A percentile compares a stretch with the other conserved stretches of the same genome.
These are phyloP conservation scores for Amblyraja radiata DNA, from an alignment of 2,797 vertebrate species.

Conservation along the genomic window DNA sequence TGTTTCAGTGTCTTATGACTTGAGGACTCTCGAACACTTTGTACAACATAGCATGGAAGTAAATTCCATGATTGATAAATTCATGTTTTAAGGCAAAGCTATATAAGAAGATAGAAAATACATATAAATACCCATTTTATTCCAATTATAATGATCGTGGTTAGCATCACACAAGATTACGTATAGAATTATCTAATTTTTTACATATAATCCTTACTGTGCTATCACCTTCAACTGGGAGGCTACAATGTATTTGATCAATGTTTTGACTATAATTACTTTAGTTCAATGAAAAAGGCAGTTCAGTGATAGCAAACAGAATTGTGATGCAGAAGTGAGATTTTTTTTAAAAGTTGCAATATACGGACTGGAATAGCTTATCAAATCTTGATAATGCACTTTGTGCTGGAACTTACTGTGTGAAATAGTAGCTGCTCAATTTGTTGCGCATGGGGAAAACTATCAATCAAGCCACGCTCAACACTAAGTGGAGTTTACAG, in stretches of 20 bases:
- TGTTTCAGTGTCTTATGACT: too few relatives aligned
- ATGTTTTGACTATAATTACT: background rate
- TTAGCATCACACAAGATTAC: background rate
- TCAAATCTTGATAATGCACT: background rate
- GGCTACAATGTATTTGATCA: background rate
- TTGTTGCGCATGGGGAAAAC: too few relatives aligned
- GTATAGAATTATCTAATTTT: background rate
- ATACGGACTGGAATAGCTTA: background rate
- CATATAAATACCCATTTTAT: background rate
- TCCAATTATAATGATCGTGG: background rate
- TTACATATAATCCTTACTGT: background rate
- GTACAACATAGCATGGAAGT: too few relatives aligned
- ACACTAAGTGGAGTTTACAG: background rate
- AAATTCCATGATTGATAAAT: slow-evolving; percentile 5
- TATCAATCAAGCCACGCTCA: background rate
- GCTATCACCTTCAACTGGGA: background rate
- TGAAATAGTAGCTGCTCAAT: background rate
- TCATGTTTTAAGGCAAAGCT: background rate
- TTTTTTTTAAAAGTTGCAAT: background rate
- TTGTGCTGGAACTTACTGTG: background rate
- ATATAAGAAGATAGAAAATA: background rate
- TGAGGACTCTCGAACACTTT: too few relatives aligned
- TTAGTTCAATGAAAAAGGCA: background rate
- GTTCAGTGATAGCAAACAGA: background rate
- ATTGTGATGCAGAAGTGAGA: background rate